Percentiles rank a stretch among this genome's conserved stretches.
These are phyloP conservation scores for Venusia cambrica DNA, from an alignment of 2,888 invertebrate species.

Conservation along the genomic window DNA sequence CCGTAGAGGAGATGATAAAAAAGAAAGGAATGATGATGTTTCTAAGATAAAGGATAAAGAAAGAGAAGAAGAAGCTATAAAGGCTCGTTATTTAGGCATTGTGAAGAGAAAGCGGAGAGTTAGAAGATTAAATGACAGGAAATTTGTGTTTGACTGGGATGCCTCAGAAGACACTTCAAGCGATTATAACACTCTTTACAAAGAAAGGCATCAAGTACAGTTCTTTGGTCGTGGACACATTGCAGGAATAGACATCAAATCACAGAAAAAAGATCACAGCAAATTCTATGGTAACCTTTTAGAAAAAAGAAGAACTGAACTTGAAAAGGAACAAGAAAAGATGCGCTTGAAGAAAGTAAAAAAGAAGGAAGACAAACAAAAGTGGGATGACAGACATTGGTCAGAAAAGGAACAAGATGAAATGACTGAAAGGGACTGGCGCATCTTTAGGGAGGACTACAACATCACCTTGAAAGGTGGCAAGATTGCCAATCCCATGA, in stretches of 20 bases:
- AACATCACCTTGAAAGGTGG: conserved; percentile 99
- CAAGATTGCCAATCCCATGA: conserved; percentile 96
- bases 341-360: conserved; percentile 94
- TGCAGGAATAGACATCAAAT: conserved; percentile 98
- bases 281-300: conserved; percentile 98
- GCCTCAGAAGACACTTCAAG: conserved; percentile 98
- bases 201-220: conserved; percentile 97
- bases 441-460: conserved; percentile 99
- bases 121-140: conserved; percentile 96
- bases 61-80: conserved; percentile 96
- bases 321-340: conserved; percentile 98
- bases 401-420: conserved; percentile 95
- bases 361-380: conserved; percentile 97
- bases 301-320: conserved; percentile 96
- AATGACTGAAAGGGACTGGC: conserved; percentile 99
- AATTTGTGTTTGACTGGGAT: conserved; percentile 99
- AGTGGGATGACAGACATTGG: conserved; percentile 99
- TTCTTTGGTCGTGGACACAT: conserved; percentile 99
- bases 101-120: conserved; percentile 96
- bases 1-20: conserved; percentile 68
- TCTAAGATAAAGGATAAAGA: conserved; percentile 90
- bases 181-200: conserved; percentile 98
- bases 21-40: conserved; percentile 75
- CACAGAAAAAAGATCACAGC: conserved; percentile 96
- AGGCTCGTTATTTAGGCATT: conserved; percentile 96